Base-by-base conservation (phyloP, 2,888 invertebrate species). In the Deroplatys truncata region DNA sequence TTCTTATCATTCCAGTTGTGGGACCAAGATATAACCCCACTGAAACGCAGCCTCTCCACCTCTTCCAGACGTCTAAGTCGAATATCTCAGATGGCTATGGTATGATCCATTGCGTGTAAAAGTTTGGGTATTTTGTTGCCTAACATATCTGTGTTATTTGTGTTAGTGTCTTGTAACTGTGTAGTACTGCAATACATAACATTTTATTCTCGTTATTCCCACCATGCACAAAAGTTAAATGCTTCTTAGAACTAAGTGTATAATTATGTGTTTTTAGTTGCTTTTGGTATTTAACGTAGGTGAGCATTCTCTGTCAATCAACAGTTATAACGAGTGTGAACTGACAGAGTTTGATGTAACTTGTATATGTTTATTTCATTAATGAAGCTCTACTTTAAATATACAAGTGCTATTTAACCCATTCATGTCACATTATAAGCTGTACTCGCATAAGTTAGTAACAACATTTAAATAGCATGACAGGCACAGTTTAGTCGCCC, bases 21-120 rank as follows among this genome's bases (percentile, higher is more conserved):
- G 96, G 97, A 98, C 95, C 97, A 97, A 95, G 97, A 98, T 94
- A 97, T 98, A 94, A 96, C 96, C 93, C 97, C 97, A 93, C 95
- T 98, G 94, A 98, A 97, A 95, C 96, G 96, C 94, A 96, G 97
- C 92, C 95, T 97, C 92, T 96, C 97, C 92, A 95, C 95, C 93
- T 95, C 96, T 94, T 96, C 97, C 93, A 95, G 97, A 93, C 95
- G 96, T 95, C 97, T 97, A 95, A 97, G 97, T 94, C 95, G 97
- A 94, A 97, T 97, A 94, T 96, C 97, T 93, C 96, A 97, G 94
- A 95, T 97, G 94, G 95, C 97, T 93, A 95, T 97, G 97, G 97
- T 97, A 97, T 72, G 56, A 72, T 72, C 56, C 20, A 20, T 72
- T 20, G 56, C 56, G 20, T 72, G 56, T 72, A 7, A 72, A 43